Evolutionary conservation across 2,888 invertebrate genomes (phyloP).

Genomic region (Heliconius charithonia): DNA sequence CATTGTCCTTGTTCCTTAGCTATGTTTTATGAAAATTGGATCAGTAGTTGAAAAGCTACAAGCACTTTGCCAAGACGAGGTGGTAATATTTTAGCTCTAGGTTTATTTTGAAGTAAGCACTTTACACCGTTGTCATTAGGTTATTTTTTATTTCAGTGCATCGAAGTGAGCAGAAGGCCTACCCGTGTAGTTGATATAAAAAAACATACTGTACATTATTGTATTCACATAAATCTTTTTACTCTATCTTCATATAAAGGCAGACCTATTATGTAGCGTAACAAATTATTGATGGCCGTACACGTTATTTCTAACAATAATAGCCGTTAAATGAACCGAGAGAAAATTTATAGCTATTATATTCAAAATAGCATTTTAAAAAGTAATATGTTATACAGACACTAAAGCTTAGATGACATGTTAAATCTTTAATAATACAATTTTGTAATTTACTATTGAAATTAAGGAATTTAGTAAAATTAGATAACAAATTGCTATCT

Average conservation of each 20-base stretch:
- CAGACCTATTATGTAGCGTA: neutral
- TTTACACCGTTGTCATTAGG: no score
- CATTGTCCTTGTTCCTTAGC: no score
- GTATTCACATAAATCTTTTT: neutral
- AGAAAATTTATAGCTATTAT: conserved; percentile 5
- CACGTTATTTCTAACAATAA: neutral
- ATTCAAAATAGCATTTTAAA: conserved; percentile 18
- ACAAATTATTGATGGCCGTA: conserved; percentile 8
- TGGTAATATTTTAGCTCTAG: no score
- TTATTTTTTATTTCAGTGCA: no score
- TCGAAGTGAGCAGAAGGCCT: no score
- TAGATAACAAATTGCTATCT: neutral
- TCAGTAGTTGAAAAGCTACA: no score
- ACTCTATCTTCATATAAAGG: neutral
- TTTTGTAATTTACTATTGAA: neutral
- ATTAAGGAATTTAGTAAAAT: neutral
- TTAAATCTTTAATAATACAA: neutral
- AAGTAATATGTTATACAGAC: neutral
- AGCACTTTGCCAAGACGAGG: no score
- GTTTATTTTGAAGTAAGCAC: no score
- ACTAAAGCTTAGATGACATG: neutral
- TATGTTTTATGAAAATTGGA: no score
- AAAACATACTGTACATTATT: no score
- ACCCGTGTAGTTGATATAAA: no score
- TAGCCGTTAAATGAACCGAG: neutral